These are phyloP conservation scores for Camelus dromedarius DNA, from an alignment of 2,113 vertebrate genomes.

Conservation along the genomic window DNA sequence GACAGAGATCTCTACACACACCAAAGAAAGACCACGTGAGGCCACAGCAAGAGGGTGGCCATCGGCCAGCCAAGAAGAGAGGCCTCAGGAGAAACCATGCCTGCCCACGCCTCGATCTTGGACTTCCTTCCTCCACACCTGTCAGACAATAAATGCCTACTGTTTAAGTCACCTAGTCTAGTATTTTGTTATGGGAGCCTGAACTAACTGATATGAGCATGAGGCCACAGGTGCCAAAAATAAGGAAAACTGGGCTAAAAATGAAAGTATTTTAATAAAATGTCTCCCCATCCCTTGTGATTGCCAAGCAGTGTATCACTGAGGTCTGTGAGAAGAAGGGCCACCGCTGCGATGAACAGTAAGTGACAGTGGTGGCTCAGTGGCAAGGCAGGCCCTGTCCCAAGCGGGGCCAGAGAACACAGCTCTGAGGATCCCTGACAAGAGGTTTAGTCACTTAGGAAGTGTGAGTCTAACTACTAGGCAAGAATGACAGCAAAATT, in stretches of 20 bases:
- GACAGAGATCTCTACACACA: not conserved
- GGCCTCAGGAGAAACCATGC: not conserved
- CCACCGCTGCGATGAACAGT: not conserved
- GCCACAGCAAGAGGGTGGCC: not conserved
- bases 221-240: not conserved
- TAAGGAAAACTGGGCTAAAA: not conserved
- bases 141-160: not conserved
- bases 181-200: not conserved
- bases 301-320: too few relatives aligned
- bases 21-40: not conserved
- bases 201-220: not conserved
- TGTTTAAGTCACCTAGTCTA: not conserved
- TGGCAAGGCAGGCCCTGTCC: not conserved
- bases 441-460: conserved; percentile 30
- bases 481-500: conserved; percentile 24
- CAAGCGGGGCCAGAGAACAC: not conserved
- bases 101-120: not conserved
- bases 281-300: not conserved
- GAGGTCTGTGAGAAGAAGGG: not conserved
- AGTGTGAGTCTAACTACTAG: not conserved
- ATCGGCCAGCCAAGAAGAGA: not conserved
- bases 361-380: not conserved
- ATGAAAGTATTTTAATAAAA: not conserved
- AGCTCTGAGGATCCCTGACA: not conserved
- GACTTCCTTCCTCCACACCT: not conserved